A percentile compares a stretch with the other conserved stretches of the same genome.
These are phyloP conservation scores for Aradus depressus DNA, from an alignment of 2,888 invertebrate species.

Conservation along the genomic window DNA sequence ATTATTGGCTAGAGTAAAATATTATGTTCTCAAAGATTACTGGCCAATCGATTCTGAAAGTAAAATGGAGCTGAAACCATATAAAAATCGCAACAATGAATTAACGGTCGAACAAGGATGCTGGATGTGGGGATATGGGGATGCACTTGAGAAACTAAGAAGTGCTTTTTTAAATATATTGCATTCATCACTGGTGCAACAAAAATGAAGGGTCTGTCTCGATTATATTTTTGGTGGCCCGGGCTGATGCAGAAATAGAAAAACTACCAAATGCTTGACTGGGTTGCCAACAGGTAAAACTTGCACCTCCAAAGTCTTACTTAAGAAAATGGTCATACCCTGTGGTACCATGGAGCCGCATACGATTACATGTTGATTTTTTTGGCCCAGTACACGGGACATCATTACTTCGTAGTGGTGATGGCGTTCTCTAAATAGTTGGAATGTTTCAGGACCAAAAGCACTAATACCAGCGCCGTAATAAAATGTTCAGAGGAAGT, in stretches of 20 bases:
- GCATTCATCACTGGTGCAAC: constrained; percentile 21
- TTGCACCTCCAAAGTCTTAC: background rate
- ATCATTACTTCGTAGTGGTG: constrained; percentile 3
- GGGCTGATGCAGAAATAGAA: constrained; percentile 9
- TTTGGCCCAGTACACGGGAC: constrained; percentile 4
- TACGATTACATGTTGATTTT: constrained; percentile 13
- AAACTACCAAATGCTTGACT: no score
- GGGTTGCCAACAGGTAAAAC: no score
- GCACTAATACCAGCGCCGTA: background rate
- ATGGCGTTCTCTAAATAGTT: constrained; percentile 7
- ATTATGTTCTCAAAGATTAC: background rate
- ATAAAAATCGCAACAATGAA: constrained; percentile 1
- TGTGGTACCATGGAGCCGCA: background rate
- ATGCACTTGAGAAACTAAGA: constrained; percentile 8
- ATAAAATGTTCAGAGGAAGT: no score
- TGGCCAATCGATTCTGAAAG: background rate
- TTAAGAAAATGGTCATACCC: constrained; percentile 2
- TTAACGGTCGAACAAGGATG: constrained; percentile 17
- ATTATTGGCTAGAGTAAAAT: constrained; percentile 2
- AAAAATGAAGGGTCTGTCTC: no score
- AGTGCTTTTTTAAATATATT: constrained; percentile 7
- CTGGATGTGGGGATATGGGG: constrained; percentile 17
- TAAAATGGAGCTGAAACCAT: constrained; percentile 10
- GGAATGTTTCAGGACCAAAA: constrained; percentile 2
- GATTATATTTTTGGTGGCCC: constrained; percentile 2